A percentile compares a stretch with the other conserved stretches of the same genome.
phyloP scores from a whole-genome alignment of 1,140 invertebrate genomes.

The Hyposmocoma kahamanoa region DNA sequence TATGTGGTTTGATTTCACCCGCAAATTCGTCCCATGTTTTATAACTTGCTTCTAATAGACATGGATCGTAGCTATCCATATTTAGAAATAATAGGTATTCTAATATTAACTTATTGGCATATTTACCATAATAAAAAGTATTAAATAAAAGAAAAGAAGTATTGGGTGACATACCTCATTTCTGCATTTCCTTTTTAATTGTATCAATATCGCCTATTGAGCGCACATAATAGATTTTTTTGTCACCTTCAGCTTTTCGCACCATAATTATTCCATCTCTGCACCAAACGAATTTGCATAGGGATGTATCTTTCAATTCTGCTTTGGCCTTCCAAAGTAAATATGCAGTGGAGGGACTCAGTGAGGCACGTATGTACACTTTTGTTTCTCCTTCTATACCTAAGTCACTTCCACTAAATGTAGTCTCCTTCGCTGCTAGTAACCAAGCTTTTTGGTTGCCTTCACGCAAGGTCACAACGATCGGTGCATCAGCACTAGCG shows the following conservation, averaged over 20 bases:
- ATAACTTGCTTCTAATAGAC: neutral
- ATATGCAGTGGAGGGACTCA: constrained; percentile 9
- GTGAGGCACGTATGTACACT: constrained; percentile 10
- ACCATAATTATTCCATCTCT: constrained; percentile 11
- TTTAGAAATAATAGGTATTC: no score
- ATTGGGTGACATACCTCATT: neutral
- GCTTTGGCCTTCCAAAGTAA: constrained; percentile 17
- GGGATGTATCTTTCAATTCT: neutral
- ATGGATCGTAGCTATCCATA: no score
- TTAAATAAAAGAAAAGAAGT: neutral
- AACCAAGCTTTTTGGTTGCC: neutral
- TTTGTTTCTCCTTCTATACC: neutral
- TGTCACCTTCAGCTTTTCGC: neutral
- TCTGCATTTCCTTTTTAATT: neutral
- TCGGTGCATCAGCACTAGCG: neutral
- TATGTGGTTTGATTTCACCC: neutral
- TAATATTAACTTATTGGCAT: no score
- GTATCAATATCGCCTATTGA: neutral
- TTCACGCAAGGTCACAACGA: neutral
- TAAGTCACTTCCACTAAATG: neutral
- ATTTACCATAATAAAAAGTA: no score
- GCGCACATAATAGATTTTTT: neutral
- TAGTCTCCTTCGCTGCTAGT: neutral
- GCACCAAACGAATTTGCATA: constrained; percentile 15
- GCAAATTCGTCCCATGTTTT: neutral